Percentiles rank a stretch among this genome's conserved stretches.
phyloP scores from a whole-genome alignment of 2,797 vertebrate genomes.

The Rallus crepitans region DNA sequence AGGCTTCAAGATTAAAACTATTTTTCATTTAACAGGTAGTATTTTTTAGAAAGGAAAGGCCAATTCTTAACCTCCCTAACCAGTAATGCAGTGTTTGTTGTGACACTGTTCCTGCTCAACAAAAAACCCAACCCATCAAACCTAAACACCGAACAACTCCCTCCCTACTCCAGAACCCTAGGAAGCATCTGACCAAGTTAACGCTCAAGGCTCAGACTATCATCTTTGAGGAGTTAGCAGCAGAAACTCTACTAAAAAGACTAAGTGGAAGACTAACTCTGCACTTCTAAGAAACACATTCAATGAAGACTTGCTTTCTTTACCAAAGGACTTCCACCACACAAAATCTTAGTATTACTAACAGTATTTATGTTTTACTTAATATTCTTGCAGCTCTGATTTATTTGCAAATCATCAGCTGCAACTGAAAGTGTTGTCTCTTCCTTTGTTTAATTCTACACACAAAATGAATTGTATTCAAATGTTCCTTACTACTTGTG shows the following conservation, averaged over 20 bases:
- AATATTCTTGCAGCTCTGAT: not conserved
- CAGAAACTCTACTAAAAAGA: not conserved
- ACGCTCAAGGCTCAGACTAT: not conserved
- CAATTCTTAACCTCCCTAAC: not conserved
- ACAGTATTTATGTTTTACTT: not conserved
- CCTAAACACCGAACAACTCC: not conserved
- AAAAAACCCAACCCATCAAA: not conserved
- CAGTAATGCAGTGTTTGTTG: not conserved
- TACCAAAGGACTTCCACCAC: not conserved
- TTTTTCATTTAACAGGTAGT: not conserved
- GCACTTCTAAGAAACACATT: not conserved
- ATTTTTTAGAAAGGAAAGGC: not conserved
- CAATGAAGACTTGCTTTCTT: not conserved
- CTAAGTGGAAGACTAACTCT: not conserved
- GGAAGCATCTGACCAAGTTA: not conserved
- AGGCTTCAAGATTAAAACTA: not conserved
- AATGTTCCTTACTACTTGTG: not conserved
- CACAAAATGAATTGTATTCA: not conserved
- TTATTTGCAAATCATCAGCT: not conserved
- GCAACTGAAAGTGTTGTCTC: not conserved
- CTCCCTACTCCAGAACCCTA: not conserved
- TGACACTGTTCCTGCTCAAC: not conserved
- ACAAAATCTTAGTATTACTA: not conserved
- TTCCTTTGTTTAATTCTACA: not conserved
- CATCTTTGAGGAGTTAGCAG: not conserved